Evolutionary conservation across 2,888 invertebrate genomes (phyloP).

Genomic region (Phanerotoma sp.): DNA sequence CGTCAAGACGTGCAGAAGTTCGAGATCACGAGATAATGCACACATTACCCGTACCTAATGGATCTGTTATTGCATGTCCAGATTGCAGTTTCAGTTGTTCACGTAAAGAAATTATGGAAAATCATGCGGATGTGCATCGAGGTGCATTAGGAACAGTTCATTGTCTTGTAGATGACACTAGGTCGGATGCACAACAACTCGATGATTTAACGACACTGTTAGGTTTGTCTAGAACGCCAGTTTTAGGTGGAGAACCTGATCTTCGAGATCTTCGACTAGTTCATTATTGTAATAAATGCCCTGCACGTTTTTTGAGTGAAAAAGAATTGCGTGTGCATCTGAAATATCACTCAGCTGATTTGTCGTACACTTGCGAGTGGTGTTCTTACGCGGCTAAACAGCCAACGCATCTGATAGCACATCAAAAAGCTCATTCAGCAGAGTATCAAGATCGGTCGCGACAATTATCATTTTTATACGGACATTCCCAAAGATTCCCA

Average conservation of each 20-base stretch:
- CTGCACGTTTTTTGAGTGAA: conserved; percentile 78
- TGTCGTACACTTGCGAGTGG: conserved; percentile 70
- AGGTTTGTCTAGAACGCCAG: conserved; percentile 41
- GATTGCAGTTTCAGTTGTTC: conserved; percentile 81
- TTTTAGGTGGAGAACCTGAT: conserved; percentile 47
- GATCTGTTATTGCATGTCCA: conserved; percentile 67
- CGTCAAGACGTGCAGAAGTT: conserved; percentile 76
- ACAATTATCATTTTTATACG: conserved; percentile 67
- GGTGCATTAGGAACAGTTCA: conserved; percentile 72
- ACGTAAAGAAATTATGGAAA: conserved; percentile 69
- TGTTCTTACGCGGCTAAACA: conserved; percentile 78
- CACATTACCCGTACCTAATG: conserved; percentile 58
- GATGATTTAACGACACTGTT: conserved; percentile 46
- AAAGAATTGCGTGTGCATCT: conserved; percentile 74
- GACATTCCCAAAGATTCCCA: conserved; percentile 65
- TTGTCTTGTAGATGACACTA: conserved; percentile 67
- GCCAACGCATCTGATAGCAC: conserved; percentile 68
- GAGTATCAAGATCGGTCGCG: conserved; percentile 79
- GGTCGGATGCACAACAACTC: conserved; percentile 60
- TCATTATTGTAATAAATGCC: conserved; percentile 79
- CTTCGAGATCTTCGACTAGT: conserved; percentile 54
- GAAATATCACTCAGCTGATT: conserved; percentile 67
- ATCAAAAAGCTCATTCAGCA: conserved; percentile 72
- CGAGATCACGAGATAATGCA: conserved; percentile 85
- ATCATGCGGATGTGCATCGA: conserved; percentile 75